These are phyloP conservation scores for Pegea sp. DNA, from an alignment of 23 tunicate genomes.

Conservation along the genomic window DNA sequence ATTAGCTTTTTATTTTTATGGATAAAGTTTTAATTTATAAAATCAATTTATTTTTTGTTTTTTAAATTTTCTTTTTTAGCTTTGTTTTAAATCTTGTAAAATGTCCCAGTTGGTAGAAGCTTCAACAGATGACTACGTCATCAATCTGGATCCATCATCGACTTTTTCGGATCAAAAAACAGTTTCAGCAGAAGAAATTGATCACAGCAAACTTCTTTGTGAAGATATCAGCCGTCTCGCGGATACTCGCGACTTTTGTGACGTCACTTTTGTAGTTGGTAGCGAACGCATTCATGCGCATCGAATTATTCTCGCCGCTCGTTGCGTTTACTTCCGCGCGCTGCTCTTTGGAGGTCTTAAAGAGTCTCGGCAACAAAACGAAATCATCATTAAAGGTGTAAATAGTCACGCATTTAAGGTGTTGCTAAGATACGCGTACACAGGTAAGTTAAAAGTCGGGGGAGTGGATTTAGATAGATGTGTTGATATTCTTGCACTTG, in stretches of 20 bases:
- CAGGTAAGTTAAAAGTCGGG: conserved; percentile 52
- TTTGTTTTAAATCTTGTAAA: too few species aligned
- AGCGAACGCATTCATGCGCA: conserved; percentile 56
- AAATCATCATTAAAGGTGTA: conserved; percentile 34
- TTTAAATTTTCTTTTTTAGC: too few species aligned
- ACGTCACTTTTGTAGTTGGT: conserved; percentile 73
- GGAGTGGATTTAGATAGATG: conserved; percentile 30
- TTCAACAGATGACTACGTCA: too few species aligned
- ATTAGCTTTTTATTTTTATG: too few species aligned
- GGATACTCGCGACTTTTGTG: conserved; percentile 37
- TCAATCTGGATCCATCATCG: too few species aligned
- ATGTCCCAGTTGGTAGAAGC: too few species aligned
- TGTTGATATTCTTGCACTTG: conserved; percentile 63
- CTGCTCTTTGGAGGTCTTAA: conserved; percentile 90
- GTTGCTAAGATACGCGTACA: conserved; percentile 66
- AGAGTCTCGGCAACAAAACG: conserved; percentile 29
- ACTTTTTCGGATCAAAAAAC: too few species aligned
- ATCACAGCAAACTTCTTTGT: conserved; percentile 49
- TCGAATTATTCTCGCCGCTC: conserved; percentile 66
- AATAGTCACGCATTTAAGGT: conserved; percentile 63
- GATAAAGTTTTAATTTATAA: too few species aligned
- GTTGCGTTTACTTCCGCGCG: conserved; percentile 83
- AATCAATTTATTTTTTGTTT: too few species aligned
- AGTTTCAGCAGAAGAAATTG: conserved; percentile 24
- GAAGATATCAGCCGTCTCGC: conserved; percentile 48